A percentile compares a stretch with the other conserved stretches of the same genome.
phyloP scores from a whole-genome alignment of 2,113 vertebrate species.

The Chlorocebus sabaeus region DNA sequence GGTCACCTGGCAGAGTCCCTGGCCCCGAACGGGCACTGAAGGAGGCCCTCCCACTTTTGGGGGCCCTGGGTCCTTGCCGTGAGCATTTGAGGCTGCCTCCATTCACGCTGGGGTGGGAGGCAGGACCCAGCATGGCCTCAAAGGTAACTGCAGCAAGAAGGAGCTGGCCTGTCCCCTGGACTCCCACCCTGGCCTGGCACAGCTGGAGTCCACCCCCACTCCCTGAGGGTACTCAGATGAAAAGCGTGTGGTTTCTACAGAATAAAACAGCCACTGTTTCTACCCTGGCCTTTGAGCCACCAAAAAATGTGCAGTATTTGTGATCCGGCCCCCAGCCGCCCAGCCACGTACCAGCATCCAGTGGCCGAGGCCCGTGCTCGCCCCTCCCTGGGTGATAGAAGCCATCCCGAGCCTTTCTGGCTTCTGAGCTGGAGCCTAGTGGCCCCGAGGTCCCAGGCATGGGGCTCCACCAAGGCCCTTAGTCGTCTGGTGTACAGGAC shows the following conservation, averaged over 20 bases:
- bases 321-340: neutral
- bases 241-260: constrained; percentile 37
- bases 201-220: neutral
- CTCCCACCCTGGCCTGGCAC: neutral
- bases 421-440: neutral
- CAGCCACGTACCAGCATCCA: neutral
- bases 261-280: constrained; percentile 61
- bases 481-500: neutral
- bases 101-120: neutral
- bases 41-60: neutral
- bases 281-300: constrained; percentile 44
- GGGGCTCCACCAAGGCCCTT: neutral
- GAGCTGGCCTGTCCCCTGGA: neutral
- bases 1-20: neutral
- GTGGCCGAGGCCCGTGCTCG: neutral
- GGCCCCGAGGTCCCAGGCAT: rapidly evolving
- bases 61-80: neutral
- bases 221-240: neutral
- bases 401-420: rapidly evolving
- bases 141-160: neutral
- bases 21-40: neutral
- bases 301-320: constrained; percentile 62
- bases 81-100: too few relatives aligned
- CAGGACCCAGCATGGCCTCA: neutral
- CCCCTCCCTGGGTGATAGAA: neutral